Evolutionary conservation across 1,140 invertebrate genomes (phyloP).

Genomic region (Antheraea mylitta): DNA sequence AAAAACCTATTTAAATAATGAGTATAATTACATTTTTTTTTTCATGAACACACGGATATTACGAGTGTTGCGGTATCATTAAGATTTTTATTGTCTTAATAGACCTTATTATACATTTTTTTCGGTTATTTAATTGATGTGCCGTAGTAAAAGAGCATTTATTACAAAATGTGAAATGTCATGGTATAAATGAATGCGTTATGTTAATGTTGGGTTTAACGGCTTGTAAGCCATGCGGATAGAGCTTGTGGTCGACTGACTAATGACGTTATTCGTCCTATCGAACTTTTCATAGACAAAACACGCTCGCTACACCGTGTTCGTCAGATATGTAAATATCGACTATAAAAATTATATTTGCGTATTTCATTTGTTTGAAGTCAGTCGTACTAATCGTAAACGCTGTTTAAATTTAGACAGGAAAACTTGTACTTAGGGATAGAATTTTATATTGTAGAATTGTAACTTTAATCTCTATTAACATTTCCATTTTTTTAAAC

Average conservation of each 20-base stretch:
- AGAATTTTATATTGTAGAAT: no score
- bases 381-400: no score
- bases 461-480: no score
- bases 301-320: neutral
- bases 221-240: conserved; percentile 60
- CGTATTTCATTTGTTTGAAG: no score
- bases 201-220: conserved; percentile 72
- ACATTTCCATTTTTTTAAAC: no score
- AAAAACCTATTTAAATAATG: conserved; percentile 77
- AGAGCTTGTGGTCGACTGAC: conserved; percentile 34
- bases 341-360: no score
- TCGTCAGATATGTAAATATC: neutral
- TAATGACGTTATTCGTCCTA: neutral
- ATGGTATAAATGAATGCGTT: conserved; percentile 75
- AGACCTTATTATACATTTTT: conserved; percentile 77
- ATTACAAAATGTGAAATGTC: conserved; percentile 78
- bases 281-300: neutral
- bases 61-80: conserved; percentile 75
- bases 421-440: no score
- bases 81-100: conserved; percentile 78
- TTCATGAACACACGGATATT: conserved; percentile 73
- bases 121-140: conserved; percentile 75
- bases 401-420: no score
- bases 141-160: conserved; percentile 69
- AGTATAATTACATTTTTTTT: conserved; percentile 74